A percentile compares a stretch with the other conserved stretches of the same genome.
phyloP scores from a whole-genome alignment of 2,113 vertebrate species.

The Garra rufa region DNA sequence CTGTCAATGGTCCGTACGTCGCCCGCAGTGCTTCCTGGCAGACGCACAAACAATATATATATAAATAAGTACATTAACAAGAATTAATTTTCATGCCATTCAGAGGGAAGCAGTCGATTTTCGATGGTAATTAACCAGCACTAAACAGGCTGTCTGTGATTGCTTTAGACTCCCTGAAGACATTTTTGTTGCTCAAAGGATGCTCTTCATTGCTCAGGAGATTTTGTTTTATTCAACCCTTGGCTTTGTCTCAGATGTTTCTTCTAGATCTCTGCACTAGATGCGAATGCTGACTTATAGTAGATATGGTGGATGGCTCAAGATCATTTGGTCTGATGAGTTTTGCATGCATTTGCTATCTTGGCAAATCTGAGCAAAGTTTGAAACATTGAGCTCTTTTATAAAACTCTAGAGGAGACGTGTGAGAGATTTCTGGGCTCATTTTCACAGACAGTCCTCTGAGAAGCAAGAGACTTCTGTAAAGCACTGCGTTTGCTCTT shows the following conservation, averaged over 20 bases:
- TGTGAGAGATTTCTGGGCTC: slow-evolving; percentile 4
- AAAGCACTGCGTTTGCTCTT: not conserved
- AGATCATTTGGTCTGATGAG: not conserved
- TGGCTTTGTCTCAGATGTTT: not conserved
- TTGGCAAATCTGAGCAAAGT: not conserved
- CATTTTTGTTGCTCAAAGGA: not conserved
- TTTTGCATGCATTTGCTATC: not conserved
- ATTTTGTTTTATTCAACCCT: not conserved
- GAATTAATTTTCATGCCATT: slow-evolving; percentile 23
- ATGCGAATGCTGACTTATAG: too few relatives aligned
- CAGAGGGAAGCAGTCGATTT: slow-evolving; percentile 36
- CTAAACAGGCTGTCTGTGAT: slow-evolving; percentile 28
- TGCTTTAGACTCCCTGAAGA: slow-evolving; percentile 22
- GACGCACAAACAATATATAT: not conserved
- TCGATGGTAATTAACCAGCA: slow-evolving; percentile 24
- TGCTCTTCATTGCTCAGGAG: not conserved
- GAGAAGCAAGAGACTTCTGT: not conserved
- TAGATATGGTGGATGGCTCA: not conserved
- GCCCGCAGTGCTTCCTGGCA: not conserved
- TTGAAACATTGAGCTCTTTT: not conserved
- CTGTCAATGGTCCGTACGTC: slow-evolving; percentile 33
- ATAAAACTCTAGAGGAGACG: not conserved
- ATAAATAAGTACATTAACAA: slow-evolving; percentile 12
- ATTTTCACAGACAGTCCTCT: not conserved
- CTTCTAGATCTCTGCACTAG: too few relatives aligned